Base-by-base conservation (phyloP, 1,140 invertebrate genomes). In the Drosophila guanche region DNA sequence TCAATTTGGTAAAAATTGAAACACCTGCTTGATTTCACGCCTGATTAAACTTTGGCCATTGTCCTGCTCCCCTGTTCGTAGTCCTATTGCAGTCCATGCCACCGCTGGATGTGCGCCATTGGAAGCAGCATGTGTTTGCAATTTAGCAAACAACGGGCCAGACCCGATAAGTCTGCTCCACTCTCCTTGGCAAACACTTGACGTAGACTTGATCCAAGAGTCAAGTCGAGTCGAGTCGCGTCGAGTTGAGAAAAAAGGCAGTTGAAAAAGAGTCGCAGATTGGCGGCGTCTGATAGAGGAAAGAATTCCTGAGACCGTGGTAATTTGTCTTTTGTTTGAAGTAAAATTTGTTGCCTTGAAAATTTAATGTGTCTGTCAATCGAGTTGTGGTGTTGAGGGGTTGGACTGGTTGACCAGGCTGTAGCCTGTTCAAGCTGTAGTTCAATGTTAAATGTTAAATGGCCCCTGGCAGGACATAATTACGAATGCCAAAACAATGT, bases 301-400 rank as follows among this genome's bases (percentile, higher is more conserved):
- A 66, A 85, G 86, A 66, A 77, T 59, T 40, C 58, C 68, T 68
- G 55, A 48, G 69, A 81, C 70, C 58, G 65, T 52, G 59, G 83
- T 83, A 86, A 86, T 86, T 86, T 86, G 83, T 86, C 81, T 88
- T 86, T 88, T 88, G 83, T 88, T 86, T 88, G 83, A 86, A 83
- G 83, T 86, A 70, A 85, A 86, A 86, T 86, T 86, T 81, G 83
- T 74, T 86, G 81, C 27, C 52, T 63, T 59, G 56, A 67, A 77
- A 73, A 81, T 77, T 86, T 76, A 77, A 86, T 86, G 80, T 65
- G 71, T 20, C 73, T 61, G 56, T 54, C 69, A 37, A 41, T 14
- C 4, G 67, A 68, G 23, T 7, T 22, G 16, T 1, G 3, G n/a
- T 20, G 10, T 6, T 23, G 20, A 43, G 4, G 14, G 29, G 10